These are phyloP conservation scores for Cranoglanis bouderius DNA, from an alignment of 2,113 vertebrate genomes.

Conservation along the genomic window DNA sequence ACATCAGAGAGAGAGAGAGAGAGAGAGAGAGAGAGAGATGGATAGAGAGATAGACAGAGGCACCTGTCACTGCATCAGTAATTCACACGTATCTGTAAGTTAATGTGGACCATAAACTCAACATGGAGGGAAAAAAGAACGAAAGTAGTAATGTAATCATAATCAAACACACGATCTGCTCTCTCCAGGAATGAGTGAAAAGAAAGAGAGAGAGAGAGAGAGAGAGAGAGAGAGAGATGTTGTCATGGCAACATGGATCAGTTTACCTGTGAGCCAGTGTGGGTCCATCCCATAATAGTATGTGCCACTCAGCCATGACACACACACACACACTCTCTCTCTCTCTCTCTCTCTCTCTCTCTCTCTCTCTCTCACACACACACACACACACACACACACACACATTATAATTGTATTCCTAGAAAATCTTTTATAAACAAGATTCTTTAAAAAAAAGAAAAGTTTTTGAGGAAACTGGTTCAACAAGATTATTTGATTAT, in stretches of 20 bases:
- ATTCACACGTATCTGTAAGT: background rate
- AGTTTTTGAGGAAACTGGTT: no score
- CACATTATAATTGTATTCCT: background rate
- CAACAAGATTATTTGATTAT: background rate
- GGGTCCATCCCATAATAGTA: background rate
- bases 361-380: background rate
- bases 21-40: background rate
- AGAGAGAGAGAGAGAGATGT: background rate
- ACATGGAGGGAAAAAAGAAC: background rate
- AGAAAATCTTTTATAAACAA: no score
- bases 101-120: background rate
- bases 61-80: background rate
- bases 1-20: background rate
- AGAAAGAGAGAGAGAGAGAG: background rate
- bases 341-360: no score
- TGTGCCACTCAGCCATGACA: background rate
- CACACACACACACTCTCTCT: background rate
- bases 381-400: background rate
- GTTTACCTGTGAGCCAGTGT: slow-evolving; percentile 10
- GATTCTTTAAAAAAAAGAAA: no score
- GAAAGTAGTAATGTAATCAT: background rate
- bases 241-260: slow-evolving; percentile 15
- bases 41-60: background rate
- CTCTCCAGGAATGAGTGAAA: background rate
- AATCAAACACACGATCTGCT: background rate